Conservation (phyloP, 2,113 vertebrate species). For the Athene noctua region DNA sequence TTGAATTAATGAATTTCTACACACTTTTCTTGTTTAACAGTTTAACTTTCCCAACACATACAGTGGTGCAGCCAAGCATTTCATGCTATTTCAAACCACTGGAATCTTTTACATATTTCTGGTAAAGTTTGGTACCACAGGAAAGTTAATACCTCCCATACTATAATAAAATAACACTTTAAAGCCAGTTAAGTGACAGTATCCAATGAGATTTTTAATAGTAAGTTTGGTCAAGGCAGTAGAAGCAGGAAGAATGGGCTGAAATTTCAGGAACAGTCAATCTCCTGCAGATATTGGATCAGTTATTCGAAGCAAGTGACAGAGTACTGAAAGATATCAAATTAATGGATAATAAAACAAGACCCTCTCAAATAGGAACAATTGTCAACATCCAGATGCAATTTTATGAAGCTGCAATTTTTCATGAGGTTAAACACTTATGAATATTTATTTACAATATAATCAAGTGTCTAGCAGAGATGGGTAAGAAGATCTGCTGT, state of each 20-base stretch:
- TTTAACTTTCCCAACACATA: neutral
- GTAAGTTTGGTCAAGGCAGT: neutral
- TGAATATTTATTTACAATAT: neutral
- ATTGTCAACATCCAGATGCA: neutral
- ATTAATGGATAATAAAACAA: constrained; percentile 14
- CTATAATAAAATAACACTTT: neutral
- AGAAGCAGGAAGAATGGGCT: constrained; percentile 39
- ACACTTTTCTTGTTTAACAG: neutral
- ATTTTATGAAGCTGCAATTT: neutral
- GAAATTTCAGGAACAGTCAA: constrained; percentile 19
- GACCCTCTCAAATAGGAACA: neutral
- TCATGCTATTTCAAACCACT: neutral
- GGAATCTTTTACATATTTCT: neutral
- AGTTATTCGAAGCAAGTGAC: constrained; percentile 6
- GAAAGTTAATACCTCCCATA: neutral
- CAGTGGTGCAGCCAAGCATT: neutral
- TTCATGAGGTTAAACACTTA: neutral
- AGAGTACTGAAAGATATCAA: constrained; percentile 17
- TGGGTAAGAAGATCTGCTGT: neutral
- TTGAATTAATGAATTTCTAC: neutral
- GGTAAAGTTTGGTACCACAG: neutral
- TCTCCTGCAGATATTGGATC: neutral
- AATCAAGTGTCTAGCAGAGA: neutral
- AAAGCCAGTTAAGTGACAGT: neutral
- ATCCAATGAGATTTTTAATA: neutral